phyloP scores from a whole-genome alignment of 1,140 invertebrate species.

The Anthonomus grandis region DNA sequence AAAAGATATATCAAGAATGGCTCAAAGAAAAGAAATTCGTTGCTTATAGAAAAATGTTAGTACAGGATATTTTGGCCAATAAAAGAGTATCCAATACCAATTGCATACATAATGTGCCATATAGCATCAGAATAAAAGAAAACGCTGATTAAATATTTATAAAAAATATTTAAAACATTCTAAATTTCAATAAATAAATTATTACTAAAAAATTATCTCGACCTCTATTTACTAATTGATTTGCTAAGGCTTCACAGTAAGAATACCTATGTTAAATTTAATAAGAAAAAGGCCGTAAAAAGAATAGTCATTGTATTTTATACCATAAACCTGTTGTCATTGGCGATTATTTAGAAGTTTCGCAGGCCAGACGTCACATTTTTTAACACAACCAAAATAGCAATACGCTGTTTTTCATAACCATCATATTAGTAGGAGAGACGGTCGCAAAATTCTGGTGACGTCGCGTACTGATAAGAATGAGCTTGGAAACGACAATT shows the following conservation, averaged over 20 bases:
- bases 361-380: too few species aligned
- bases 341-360: too few species aligned
- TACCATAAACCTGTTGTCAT: too few species aligned
- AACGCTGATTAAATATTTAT: constrained; percentile 6
- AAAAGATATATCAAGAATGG: constrained; percentile 56
- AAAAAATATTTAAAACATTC: background rate
- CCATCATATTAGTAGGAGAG: too few species aligned
- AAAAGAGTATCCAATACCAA: constrained; percentile 53
- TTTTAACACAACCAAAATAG: too few species aligned
- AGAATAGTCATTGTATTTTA: too few species aligned
- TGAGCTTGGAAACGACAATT: too few species aligned
- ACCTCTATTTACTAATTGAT: background rate
- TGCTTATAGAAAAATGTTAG: constrained; percentile 52
- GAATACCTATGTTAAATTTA: background rate
- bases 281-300: too few species aligned
- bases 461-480: too few species aligned
- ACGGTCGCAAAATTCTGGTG: too few species aligned
- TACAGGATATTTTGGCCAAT: constrained; percentile 50
- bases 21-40: constrained; percentile 54
- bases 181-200: background rate
- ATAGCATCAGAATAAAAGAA: constrained; percentile 55
- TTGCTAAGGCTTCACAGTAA: background rate
- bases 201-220: background rate
- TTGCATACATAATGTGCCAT: constrained; percentile 59
- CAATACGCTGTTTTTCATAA: too few species aligned